Base-by-base conservation (phyloP, 2,113 vertebrate species). In the Cacatua alba region DNA sequence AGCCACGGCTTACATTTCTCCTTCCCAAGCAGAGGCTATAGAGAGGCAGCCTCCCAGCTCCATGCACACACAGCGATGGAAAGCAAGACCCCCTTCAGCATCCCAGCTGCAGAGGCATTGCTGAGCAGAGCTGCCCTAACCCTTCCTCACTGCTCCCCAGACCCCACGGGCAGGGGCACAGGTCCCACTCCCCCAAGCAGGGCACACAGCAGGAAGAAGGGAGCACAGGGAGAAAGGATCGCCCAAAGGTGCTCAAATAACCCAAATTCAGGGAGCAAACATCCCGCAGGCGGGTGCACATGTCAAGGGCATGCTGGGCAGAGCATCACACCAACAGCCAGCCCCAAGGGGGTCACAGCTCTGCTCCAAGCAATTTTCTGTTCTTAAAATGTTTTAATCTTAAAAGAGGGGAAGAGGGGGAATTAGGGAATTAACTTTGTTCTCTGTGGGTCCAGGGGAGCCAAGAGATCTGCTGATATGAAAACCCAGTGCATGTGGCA, bases 271-370 rank as follows among this genome's bases (percentile, higher is more conserved):
- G 19, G 51, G 39, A 79, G 29, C 43, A 72, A 91, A 71, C 16
- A 29, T 1, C 7, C 17, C 57, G 76, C 49, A 10, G 20, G 28
- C 0, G 0, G 19, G 24, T 13, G 23, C 18, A 10, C 3, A 0
- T 3, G 17, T 21, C 63, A 78, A 41, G n/a, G 25, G 17, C 37
- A n/a, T n/a, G 41, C 57, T 2, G 2, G 43, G 41, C 31, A 86
- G 48, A 85, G 48, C 33, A 71, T 39, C 5, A 1, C 52, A 63
- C 69, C 39, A 31, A 48, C 1, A 1, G 59, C 18, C 51, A 60
- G 35, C 15, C 44, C 37, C 59, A 23, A 23, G 18, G 41, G 17
- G 69, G 52, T 17, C 62, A 37, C 13, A 72, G 60, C 31, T 28
- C 62, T 29, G 28, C 81, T 71, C 37, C 46, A 44, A 67, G 24